Evolutionary conservation across 2,797 vertebrate species (phyloP).

Genomic region (Trachurus trachurus): DNA sequence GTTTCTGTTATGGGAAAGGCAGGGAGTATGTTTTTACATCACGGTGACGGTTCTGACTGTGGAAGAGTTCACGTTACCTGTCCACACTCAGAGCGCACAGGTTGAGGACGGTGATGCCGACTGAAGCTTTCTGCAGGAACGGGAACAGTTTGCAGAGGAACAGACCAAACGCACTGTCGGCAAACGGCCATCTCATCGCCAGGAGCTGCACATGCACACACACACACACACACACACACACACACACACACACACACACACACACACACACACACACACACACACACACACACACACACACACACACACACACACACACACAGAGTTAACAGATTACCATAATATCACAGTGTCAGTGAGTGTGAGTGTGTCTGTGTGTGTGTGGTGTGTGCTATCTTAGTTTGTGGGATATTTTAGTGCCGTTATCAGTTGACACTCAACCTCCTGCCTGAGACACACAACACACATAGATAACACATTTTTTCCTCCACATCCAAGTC

Average conservation of each 20-base stretch:
- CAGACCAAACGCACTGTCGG: constrained; percentile 86
- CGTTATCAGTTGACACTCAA: constrained; percentile 65
- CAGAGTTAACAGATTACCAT: background rate
- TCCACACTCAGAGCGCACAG: constrained; percentile 96
- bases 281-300: constrained; percentile 38
- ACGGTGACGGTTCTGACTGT: too few species aligned
- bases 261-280: constrained; percentile 41
- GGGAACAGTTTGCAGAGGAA: constrained; percentile 95
- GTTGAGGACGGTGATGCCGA: constrained; percentile 97
- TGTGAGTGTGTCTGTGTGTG: background rate
- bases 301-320: constrained; percentile 44
- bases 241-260: constrained; percentile 38
- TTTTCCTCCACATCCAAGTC: background rate
- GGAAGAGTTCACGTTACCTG: constrained; percentile 85
- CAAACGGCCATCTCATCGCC: constrained; percentile 91
- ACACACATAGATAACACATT: constrained; percentile 24
- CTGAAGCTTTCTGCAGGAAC: constrained; percentile 96
- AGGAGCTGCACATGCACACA: constrained; percentile 86
- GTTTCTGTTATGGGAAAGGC: too few species aligned
- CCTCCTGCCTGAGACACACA: constrained; percentile 41
- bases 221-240: constrained; percentile 42
- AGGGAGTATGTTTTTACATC: too few species aligned
- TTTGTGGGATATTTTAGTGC: constrained; percentile 60
- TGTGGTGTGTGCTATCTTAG: constrained; percentile 26
- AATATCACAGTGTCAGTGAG: background rate